A percentile compares a stretch with the other conserved stretches of the same genome.
These are phyloP conservation scores for Rhyacichthys aspro DNA, from an alignment of 2,797 vertebrate species.

Conservation along the genomic window DNA sequence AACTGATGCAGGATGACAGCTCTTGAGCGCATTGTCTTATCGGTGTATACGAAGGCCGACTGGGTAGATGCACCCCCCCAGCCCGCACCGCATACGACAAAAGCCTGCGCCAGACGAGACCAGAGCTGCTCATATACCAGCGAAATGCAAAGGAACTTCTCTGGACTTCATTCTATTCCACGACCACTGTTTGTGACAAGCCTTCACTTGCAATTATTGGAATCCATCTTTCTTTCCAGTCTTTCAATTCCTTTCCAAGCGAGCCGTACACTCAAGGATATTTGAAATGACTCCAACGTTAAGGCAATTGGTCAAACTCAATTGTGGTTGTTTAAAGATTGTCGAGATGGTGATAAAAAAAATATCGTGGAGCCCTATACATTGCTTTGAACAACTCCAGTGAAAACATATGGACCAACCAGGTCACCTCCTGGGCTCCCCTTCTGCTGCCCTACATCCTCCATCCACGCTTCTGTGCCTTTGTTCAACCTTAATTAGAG, in stretches of 20 bases:
- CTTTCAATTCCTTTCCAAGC: neutral
- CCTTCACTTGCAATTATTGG: constrained; percentile 31
- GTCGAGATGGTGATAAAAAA: neutral
- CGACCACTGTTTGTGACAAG: constrained; percentile 37
- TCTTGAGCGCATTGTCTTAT: constrained; percentile 83
- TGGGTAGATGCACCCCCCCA: constrained; percentile 51
- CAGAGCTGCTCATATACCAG: constrained; percentile 71
- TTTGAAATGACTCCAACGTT: neutral
- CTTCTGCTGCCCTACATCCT: constrained; percentile 53
- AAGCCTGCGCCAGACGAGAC: constrained; percentile 65
- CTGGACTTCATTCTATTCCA: constrained; percentile 23
- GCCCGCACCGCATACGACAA: constrained; percentile 56
- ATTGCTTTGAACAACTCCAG: constrained; percentile 24
- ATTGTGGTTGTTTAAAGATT: neutral
- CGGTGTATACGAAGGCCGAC: constrained; percentile 56
- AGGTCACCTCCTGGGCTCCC: constrained; percentile 48
- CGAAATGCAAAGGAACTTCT: constrained; percentile 19
- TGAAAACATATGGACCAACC: constrained; percentile 54
- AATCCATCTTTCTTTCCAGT: neutral
- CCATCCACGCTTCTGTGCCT: constrained; percentile 42
- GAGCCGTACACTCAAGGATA: neutral
- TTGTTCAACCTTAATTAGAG: constrained; percentile 58
- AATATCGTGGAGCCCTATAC: constrained; percentile 11
- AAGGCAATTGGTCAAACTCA: neutral
- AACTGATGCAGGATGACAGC: constrained; percentile 85